Evolutionary conservation across 2,797 vertebrate genomes (phyloP), one percentile per base, ranked within the genome.

Genomic region (Hapalemur alaotrensis): DNA sequence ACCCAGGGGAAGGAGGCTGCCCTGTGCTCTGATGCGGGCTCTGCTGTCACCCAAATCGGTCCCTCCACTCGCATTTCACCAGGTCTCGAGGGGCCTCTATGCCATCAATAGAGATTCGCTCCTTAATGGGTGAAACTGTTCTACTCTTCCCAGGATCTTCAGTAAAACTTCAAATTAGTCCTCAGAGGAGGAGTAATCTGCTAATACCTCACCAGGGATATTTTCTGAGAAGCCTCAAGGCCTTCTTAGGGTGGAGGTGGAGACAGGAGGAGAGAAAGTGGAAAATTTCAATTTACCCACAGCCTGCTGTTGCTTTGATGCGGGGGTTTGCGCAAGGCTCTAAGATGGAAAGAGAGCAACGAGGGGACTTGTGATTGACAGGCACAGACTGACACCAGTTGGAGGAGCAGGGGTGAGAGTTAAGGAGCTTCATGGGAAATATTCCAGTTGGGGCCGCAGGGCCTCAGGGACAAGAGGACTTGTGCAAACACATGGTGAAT

Each of bases 11-110:
- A 30, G 43, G n/a, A 88, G 7, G 2, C 18, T 14, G 14, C 10
- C n/a, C 28, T 6, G 12, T 2, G n/a, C 20, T 59, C 41, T 22
- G 41, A 43, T 0, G 1, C 32, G 59, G 17, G 25, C 23, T 7
- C 32, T n/a, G 43, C 22, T 46, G 38, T 38, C 59, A 52, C 25
- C 10, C 14, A 35, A 25, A 22, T 13, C 30, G 48, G 7, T 67
- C 46, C 22, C 25, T 35, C 28, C 38, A 11, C 12, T 14, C 0
- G 0, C 23, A 30, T 41, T 76, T 89, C 54, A 23, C 32, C 4
- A 0, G 46, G 22, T 65, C n/a, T 78, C 18, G 4, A 0, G 23
- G 0, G 41, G 15, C 65, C n/a, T 73, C 25, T 1, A 0, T 25
- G n/a, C 69, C 23, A 20, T 22, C 4, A 0, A 6, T 1, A 20